phyloP scores from a whole-genome alignment of 2,113 vertebrate species.

The Scatophagus argus region DNA sequence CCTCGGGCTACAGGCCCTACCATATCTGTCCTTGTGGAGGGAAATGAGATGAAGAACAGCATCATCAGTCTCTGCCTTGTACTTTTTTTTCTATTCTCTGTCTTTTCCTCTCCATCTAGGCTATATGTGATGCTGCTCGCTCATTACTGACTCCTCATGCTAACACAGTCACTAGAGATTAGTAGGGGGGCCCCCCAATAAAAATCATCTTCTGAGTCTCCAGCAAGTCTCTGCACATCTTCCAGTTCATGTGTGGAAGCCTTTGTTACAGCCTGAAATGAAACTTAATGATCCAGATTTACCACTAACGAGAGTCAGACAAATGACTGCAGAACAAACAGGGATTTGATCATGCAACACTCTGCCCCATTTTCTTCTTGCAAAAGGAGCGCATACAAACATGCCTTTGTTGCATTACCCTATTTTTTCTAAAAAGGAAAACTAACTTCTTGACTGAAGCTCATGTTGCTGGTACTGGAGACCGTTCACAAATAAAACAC shows the following conservation, averaged over 20 bases:
- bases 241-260: conserved; percentile 59
- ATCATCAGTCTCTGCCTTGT: conserved; percentile 72
- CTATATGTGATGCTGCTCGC: conserved; percentile 51
- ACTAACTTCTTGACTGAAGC: conserved; percentile 41
- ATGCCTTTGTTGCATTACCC: conserved; percentile 46
- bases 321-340: conserved; percentile 68
- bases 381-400: conserved; percentile 51
- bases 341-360: conserved; percentile 56
- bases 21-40: conserved; percentile 51
- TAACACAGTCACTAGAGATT: conserved; percentile 44
- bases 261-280: conserved; percentile 68
- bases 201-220: conserved; percentile 49
- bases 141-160: conserved; percentile 71
- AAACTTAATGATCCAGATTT: conserved; percentile 75
- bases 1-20: conserved; percentile 32
- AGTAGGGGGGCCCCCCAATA: conserved; percentile 6
- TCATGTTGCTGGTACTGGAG: background rate
- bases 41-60: conserved; percentile 64
- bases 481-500: conserved; percentile 10
- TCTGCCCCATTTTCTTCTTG: conserved; percentile 63
- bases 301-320: conserved; percentile 74
- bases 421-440: conserved; percentile 52
- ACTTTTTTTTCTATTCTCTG: conserved; percentile 55
- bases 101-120: conserved; percentile 49
- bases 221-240: conserved; percentile 44